Evolutionary conservation across 1,140 invertebrate species (phyloP).

Genomic region (Lepidostoma basale): DNA sequence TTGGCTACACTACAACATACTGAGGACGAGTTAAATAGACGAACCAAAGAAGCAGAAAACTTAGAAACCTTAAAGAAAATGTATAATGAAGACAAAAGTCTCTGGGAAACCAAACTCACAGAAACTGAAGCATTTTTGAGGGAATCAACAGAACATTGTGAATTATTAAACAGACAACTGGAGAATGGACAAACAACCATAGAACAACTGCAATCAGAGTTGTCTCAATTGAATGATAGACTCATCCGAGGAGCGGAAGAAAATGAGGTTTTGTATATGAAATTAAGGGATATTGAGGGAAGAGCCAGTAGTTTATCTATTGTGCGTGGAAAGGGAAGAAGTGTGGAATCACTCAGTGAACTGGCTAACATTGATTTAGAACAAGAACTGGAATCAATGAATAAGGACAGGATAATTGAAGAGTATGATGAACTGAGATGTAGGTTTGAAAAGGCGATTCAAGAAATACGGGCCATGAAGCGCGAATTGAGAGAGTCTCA

Average conservation of each 20-base stretch:
- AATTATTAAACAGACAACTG: slow-evolving; percentile 66
- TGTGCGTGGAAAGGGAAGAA: slow-evolving; percentile 65
- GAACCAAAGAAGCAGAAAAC: slow-evolving; percentile 72
- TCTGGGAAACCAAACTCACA: slow-evolving; percentile 68
- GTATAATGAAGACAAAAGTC: slow-evolving; percentile 67
- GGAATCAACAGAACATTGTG: slow-evolving; percentile 68
- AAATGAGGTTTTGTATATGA: slow-evolving; percentile 74
- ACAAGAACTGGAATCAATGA: slow-evolving; percentile 73
- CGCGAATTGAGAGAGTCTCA: slow-evolving; percentile 81
- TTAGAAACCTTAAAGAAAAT: slow-evolving; percentile 67
- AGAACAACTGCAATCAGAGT: slow-evolving; percentile 64
- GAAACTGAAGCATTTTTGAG: slow-evolving; percentile 67
- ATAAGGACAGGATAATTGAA: slow-evolving; percentile 78
- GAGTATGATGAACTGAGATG: slow-evolving; percentile 77
- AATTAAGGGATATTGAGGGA: slow-evolving; percentile 73
- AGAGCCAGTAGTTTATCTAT: slow-evolving; percentile 59
- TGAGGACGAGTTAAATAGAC: slow-evolving; percentile 71
- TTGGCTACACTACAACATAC: slow-evolving; percentile 70
- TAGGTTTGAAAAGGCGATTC: slow-evolving; percentile 81
- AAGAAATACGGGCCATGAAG: slow-evolving; percentile 82
- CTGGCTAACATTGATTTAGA: slow-evolving; percentile 80
- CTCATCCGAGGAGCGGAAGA: slow-evolving; percentile 74
- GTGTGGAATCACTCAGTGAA: slow-evolving; percentile 80
- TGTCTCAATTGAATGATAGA: slow-evolving; percentile 63
- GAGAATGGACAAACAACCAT: slow-evolving; percentile 65